These are phyloP conservation scores for Agrochola macilenta DNA, from an alignment of 2,888 invertebrate species.

Conservation along the genomic window DNA sequence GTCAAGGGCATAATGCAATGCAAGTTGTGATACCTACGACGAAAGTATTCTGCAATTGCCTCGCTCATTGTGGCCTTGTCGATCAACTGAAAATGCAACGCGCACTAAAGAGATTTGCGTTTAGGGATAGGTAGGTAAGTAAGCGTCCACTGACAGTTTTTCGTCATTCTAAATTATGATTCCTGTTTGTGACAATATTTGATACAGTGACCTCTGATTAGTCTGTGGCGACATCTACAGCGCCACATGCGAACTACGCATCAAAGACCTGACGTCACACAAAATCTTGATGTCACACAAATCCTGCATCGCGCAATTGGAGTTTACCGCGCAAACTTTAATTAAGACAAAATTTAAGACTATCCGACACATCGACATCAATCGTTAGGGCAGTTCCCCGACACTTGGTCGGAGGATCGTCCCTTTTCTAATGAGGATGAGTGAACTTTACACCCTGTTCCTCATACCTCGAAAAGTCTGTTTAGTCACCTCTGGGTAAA, in stretches of 20 bases:
- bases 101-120: background rate
- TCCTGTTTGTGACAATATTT: background rate
- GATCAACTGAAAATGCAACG: background rate
- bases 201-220: background rate
- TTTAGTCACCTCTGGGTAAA: background rate
- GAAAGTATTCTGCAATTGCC: background rate
- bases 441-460: too few relatives aligned
- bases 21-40: background rate
- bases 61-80: background rate
- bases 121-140: background rate
- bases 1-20: constrained; percentile 5
- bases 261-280: too few relatives aligned
- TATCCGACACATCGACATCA: too few relatives aligned
- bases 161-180: background rate
- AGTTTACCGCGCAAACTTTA: too few relatives aligned
- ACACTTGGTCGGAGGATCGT: too few relatives aligned
- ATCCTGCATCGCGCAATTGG: too few relatives aligned
- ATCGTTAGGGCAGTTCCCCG: too few relatives aligned
- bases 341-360: too few relatives aligned
- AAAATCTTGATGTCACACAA: too few relatives aligned
- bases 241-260: too few relatives aligned
- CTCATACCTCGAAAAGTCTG: too few relatives aligned
- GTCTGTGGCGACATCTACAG: background rate
- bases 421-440: too few relatives aligned
- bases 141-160: background rate